Evolutionary conservation across 2,797 vertebrate genomes (phyloP).

Genomic region (Catharus ustulatus): DNA sequence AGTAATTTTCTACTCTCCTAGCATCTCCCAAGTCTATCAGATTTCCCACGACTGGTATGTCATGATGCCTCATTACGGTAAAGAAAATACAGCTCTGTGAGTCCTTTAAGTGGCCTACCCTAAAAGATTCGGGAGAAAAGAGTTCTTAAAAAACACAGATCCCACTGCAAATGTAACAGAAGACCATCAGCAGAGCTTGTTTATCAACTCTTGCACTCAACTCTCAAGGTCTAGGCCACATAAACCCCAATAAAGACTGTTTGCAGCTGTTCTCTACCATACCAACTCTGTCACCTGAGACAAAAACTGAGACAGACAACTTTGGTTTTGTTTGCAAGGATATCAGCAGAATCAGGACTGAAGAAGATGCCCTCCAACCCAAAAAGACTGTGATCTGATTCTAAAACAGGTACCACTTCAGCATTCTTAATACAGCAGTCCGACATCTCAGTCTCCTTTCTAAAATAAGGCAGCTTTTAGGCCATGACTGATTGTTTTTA

Average conservation of each 20-base stretch:
- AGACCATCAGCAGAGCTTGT: neutral
- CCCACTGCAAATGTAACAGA: neutral
- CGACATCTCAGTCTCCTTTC: neutral
- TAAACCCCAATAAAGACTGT: neutral
- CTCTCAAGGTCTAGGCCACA: neutral
- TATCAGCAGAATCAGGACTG: accelerated
- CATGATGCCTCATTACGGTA: slow-evolving; percentile 23
- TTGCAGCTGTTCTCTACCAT: neutral
- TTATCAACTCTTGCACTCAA: neutral
- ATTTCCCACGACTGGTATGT: slow-evolving; percentile 14
- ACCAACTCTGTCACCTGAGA: neutral
- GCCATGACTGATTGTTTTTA: neutral
- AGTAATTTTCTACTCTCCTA: slow-evolving; percentile 61
- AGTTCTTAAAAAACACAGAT: neutral
- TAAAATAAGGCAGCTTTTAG: neutral
- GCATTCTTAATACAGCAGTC: neutral
- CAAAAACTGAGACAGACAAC: neutral
- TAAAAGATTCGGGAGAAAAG: neutral
- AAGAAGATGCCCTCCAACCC: neutral
- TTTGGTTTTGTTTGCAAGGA: neutral
- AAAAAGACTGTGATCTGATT: neutral
- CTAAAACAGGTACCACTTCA: neutral
- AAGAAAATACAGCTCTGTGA: slow-evolving; percentile 41
- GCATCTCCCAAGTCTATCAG: slow-evolving; percentile 49
- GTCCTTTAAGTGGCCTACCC: neutral